Percentiles rank a stretch among this genome's conserved stretches.
Conservation (phyloP, 2,797 vertebrate species). For the Periophthalmus magnuspinnatus region DNA sequence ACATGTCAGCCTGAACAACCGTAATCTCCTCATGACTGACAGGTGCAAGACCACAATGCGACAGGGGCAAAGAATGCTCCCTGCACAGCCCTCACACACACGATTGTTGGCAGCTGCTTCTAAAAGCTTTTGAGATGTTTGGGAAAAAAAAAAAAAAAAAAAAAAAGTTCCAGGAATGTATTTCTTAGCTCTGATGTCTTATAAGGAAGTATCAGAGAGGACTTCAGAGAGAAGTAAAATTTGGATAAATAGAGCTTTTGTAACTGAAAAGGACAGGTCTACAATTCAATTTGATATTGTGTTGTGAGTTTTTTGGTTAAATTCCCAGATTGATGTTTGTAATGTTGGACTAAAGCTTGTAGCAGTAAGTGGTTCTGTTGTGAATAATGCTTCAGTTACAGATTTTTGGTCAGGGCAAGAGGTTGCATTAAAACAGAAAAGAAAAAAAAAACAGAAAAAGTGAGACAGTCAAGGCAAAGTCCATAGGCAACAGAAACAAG, state of each 20-base stretch:
- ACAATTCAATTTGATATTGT: conserved; percentile 6
- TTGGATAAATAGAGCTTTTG: conserved; percentile 8
- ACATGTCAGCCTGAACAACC: conserved; percentile 61
- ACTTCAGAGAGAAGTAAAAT: conserved; percentile 21
- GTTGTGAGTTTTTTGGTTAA: background rate
- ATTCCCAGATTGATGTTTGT: background rate
- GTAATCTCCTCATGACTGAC: conserved; percentile 69
- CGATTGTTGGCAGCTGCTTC: conserved; percentile 30
- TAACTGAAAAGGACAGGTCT: conserved; percentile 1
- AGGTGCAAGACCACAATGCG: conserved; percentile 52
- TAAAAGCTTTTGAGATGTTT: conserved; percentile 25
- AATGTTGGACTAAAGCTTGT: background rate
- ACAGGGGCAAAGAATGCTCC: conserved; percentile 39
- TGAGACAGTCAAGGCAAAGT: background rate
- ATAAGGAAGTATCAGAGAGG: conserved; percentile 18
- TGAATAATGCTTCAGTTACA: background rate
- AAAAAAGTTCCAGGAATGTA: conserved; percentile 22
- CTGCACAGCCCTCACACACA: conserved; percentile 37
- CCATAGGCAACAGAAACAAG: background rate
- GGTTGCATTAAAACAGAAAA: background rate
- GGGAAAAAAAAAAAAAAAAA: conserved; percentile 26
- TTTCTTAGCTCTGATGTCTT: conserved; percentile 38
- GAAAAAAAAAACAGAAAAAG: background rate
- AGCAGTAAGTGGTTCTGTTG: background rate
- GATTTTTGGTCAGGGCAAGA: background rate